Percentiles rank a stretch among this genome's conserved stretches.
phyloP scores from a whole-genome alignment of 2,797 vertebrate genomes.

The Pogonophryne albipinna region DNA sequence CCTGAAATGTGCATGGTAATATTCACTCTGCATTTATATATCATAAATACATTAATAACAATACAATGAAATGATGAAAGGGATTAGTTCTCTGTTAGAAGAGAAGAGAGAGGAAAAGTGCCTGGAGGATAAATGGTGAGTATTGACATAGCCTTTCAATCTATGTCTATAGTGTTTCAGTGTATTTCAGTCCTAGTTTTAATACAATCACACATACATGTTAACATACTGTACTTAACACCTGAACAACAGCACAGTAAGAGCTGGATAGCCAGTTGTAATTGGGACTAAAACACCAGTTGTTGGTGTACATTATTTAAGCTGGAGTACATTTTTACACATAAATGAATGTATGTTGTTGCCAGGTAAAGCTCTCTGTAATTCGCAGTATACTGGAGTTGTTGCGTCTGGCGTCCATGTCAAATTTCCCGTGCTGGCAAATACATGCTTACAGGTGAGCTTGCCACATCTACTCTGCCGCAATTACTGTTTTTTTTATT shows the following conservation, averaged over 20 bases:
- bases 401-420: too few species aligned
- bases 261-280: background rate
- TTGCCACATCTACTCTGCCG: too few species aligned
- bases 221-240: background rate
- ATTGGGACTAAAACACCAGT: background rate
- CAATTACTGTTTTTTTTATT: too few species aligned
- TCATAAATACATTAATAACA: conserved; percentile 3
- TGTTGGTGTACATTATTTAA: background rate
- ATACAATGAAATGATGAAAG: background rate
- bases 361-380: too few species aligned
- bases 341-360: too few species aligned
- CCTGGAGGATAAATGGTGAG: background rate
- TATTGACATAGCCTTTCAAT: background rate
- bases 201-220: background rate
- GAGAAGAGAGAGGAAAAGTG: background rate
- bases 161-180: background rate
- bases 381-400: too few species aligned
- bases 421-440: too few species aligned
- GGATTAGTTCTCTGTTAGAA: too few species aligned
- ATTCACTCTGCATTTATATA: conserved; percentile 20
- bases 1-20: conserved; percentile 39
- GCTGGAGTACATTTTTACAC: too few species aligned
- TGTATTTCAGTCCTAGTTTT: background rate
- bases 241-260: background rate
- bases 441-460: too few species aligned